Percentiles rank a stretch among this genome's conserved stretches.
Evolutionary conservation across 2,113 vertebrate species (phyloP).

Genomic region (Cinclus cinclus): DNA sequence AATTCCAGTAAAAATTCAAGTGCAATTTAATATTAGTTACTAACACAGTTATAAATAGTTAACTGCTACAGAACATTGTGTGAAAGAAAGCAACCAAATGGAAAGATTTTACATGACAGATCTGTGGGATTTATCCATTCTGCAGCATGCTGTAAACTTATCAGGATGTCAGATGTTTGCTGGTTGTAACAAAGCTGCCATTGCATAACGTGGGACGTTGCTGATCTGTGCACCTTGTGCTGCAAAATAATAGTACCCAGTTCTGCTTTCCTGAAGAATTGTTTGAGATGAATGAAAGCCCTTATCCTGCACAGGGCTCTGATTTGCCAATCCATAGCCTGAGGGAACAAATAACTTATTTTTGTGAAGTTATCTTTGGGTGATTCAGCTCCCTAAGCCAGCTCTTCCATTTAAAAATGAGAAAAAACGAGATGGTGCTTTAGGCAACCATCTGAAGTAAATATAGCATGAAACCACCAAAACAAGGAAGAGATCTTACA

Average conservation of each 20-base stretch:
- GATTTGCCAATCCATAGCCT: not conserved
- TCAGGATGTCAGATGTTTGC: not conserved
- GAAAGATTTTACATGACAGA: not conserved
- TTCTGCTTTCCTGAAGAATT: not conserved
- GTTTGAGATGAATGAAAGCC: not conserved
- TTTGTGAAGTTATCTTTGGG: not conserved
- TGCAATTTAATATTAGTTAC: constrained; percentile 16
- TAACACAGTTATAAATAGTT: not conserved
- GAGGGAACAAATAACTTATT: not conserved
- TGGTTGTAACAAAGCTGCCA: not conserved
- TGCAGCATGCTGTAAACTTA: not conserved
- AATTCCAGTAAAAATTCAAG: not conserved
- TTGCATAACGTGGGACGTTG: not conserved
- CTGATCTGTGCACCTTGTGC: not conserved
- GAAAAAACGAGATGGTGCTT: not conserved
- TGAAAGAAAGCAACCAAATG: not conserved
- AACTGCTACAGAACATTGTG: not conserved
- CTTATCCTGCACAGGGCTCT: not conserved
- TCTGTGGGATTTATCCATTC: not conserved
- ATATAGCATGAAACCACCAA: not conserved
- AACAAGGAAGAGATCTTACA: not conserved
- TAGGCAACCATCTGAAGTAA: not conserved
- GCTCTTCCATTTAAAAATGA: not conserved
- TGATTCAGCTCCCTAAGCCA: not conserved
- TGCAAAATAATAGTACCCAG: not conserved